Evolutionary conservation across 2,797 vertebrate species (phyloP), one percentile per base, ranked within the genome.

Genomic region (Danio aesculapii): DNA sequence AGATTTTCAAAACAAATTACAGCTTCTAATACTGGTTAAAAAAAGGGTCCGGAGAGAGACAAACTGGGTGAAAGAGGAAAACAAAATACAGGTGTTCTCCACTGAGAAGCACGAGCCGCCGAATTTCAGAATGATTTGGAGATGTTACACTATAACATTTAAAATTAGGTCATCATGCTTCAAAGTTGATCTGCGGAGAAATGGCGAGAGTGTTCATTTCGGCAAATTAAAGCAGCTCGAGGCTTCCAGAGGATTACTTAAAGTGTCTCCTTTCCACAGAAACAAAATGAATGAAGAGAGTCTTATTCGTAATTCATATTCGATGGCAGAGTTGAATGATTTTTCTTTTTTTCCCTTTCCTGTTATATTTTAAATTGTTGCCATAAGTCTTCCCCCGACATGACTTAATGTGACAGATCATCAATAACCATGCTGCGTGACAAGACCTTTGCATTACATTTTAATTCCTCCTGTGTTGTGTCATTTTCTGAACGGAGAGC

Each of bases 1-100:
- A 90, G 87, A 91, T 91, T 91, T 89, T 87, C 85, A 92, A 92
- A 94, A 93, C 91, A 91, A 92, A 93, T 94, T 90, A 92, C 91
- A 88, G 88, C 83, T 81, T 87, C 88, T 93, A 92, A 93, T 92
- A 89, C 75, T 53, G 77, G 89, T 91, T 91, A 90, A 91, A 81
- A 92, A 86, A 83, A 69, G 17, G 62, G 59, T 79, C 59, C 75
- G 9, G 43, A 58, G 67, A 74, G 79, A 74, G 11, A 47, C 61
- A 63, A 75, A 77, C 66, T 75, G 61, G 19, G 39, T 53, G 68
- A 53, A 49, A 21, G 11, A 61, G 47, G 43, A 52, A 21, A 79
- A 39, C 64, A 77, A 75, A 52, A 82, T 75, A 61, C 63, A 79
- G 71, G 69, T 57, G 49, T 16, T 71, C 49, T 79, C 73, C 61